Evolutionary conservation across 2,888 invertebrate species (phyloP).

Genomic region (Sclerodermus sp.): DNA sequence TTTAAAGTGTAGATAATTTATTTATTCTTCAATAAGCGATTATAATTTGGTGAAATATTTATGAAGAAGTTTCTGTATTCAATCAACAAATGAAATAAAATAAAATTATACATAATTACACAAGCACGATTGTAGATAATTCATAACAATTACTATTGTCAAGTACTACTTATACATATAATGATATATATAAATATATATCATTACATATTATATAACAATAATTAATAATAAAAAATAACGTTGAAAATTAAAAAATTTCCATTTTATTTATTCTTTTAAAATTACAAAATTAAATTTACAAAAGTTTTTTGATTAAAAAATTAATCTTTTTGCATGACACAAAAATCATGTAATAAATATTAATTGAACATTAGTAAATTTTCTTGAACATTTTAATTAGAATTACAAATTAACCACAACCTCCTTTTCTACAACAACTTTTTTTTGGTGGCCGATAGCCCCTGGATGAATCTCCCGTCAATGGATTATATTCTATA

Average conservation of each 20-base stretch:
- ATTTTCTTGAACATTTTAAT: neutral
- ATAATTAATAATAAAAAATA: constrained; percentile 54
- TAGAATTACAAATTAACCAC: constrained; percentile 37
- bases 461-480: constrained; percentile 42
- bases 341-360: neutral
- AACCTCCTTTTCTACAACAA: constrained; percentile 50
- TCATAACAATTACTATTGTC: constrained; percentile 54
- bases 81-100: constrained; percentile 11
- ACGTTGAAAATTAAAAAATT: constrained; percentile 44
- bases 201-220: constrained; percentile 50
- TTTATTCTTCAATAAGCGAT: constrained; percentile 45
- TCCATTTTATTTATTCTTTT: constrained; percentile 4
- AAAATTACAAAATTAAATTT: neutral
- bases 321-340: neutral
- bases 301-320: too few relatives aligned
- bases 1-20: constrained; percentile 50
- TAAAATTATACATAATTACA: constrained; percentile 27
- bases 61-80: constrained; percentile 10
- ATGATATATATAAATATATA: constrained; percentile 34
- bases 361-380: neutral
- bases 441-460: constrained; percentile 52
- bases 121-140: constrained; percentile 54
- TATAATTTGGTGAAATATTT: constrained; percentile 25
- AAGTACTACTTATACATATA: constrained; percentile 41
- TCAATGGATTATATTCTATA: constrained; percentile 53